These are phyloP conservation scores for Lepidothrix coronata DNA, from an alignment of 2,113 vertebrate species.

Conservation along the genomic window DNA sequence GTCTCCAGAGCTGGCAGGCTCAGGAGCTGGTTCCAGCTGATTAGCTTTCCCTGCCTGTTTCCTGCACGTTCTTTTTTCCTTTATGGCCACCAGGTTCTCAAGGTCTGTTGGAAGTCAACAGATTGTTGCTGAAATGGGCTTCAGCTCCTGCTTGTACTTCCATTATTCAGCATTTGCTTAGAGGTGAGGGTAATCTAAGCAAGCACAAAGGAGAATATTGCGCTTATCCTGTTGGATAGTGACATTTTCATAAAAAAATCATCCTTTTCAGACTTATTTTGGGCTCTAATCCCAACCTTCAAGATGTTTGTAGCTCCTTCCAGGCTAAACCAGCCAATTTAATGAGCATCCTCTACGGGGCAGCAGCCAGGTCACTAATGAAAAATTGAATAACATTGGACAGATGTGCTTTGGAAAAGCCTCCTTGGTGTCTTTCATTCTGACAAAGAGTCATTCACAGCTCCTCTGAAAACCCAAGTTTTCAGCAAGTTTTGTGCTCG, in stretches of 20 bases:
- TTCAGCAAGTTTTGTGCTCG: neutral
- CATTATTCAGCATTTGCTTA: neutral
- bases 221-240: neutral
- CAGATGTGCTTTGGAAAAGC: neutral
- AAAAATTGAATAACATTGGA: neutral
- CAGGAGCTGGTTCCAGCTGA: neutral
- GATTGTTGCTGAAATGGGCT: neutral
- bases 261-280: neutral
- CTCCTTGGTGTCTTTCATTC: neutral
- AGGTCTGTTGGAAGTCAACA: neutral
- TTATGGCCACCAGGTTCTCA: neutral
- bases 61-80: neutral
- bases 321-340: neutral
- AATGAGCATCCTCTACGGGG: neutral
- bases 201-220: neutral
- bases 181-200: neutral
- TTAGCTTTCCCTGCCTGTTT: neutral
- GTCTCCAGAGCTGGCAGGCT: neutral
- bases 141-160: neutral
- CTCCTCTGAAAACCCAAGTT: neutral
- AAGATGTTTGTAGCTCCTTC: neutral
- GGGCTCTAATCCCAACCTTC: neutral
- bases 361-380: constrained; percentile 7
- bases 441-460: neutral
- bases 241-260: neutral